Base-by-base conservation (phyloP, 2,797 vertebrate species). In the Sparus aurata region DNA sequence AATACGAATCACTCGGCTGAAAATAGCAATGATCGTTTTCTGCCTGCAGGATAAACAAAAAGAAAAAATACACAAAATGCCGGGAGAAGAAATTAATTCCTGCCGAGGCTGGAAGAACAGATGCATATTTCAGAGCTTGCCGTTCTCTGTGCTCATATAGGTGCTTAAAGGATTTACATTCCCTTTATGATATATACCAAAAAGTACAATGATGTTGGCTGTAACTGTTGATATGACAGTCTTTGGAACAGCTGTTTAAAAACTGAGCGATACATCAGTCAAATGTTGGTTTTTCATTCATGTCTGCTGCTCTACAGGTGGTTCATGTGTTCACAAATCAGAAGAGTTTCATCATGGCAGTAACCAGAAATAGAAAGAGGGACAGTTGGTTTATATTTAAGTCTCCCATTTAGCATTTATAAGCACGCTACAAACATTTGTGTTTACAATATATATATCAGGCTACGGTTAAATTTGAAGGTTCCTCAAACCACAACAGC, bases 1-100 rank as follows among this genome's bases (percentile, higher is more conserved):
- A 69, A 72, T 50, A 75, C 12, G 4, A 68, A 71, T 77, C 78
- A 65, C 65, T 59, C 2, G 5, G 66, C 78, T 79, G 65, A 79
- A 76, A 84, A 85, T 71, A 85, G 75, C 23, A 16, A 6, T 43
- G 54, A 54, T 67, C 10, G 20, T 23, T 41, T 34, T 18, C 58
- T 30, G 77, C 30, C 71, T 60, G 66, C 46, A 68, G 69, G 60
- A 78, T 25, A 23, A 61, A 73, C 61, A 57, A 18, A 38, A 12
- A 10, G 1, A 46, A 12, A 38, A 68, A 65, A 23, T 11, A 70
- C 10, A 27, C 43, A 64, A 71, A 38, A 25, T 15, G 58, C 10
- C 45, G 25, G 47, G 30, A 45, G 41, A 49, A 18, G 57, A 52
- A 50, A 67, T 27, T 1, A 61, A 54, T 49, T 43, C 15, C 18